Conservation (phyloP, 1,140 invertebrate genomes). For the Homarus americanus region DNA sequence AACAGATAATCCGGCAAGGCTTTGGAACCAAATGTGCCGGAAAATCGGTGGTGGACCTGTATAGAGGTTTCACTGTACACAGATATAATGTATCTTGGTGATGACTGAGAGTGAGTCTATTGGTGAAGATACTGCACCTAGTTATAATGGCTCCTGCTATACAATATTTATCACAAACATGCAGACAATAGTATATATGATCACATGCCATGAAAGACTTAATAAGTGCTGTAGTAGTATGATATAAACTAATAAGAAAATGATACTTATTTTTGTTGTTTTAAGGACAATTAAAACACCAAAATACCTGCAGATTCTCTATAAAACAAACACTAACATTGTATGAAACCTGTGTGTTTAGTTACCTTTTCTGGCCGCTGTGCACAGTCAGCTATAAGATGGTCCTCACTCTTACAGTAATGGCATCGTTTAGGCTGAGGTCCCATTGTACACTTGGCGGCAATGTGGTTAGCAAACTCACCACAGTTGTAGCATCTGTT, state of each 20-base stretch:
- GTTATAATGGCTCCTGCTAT: too few species aligned
- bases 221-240: too few species aligned
- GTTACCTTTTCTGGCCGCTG: constrained; percentile 76
- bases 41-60: too few species aligned
- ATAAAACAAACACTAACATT: background rate
- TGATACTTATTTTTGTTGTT: background rate
- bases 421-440: constrained; percentile 94
- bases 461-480: constrained; percentile 93
- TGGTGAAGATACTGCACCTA: too few species aligned
- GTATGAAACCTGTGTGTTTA: background rate
- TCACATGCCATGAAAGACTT: background rate
- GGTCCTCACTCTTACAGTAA: constrained; percentile 90
- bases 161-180: too few species aligned
- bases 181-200: too few species aligned
- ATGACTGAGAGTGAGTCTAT: background rate
- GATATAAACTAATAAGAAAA: background rate
- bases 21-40: too few species aligned
- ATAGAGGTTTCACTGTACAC: too few species aligned
- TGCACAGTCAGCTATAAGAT: constrained; percentile 92
- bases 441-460: constrained; percentile 89
- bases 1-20: too few species aligned
- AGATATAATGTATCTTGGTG: background rate
- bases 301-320: background rate
- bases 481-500: constrained; percentile 94
- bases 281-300: background rate